Evolutionary conservation across 2,888 invertebrate genomes (phyloP).

Genomic region (Xylocampa areola): DNA sequence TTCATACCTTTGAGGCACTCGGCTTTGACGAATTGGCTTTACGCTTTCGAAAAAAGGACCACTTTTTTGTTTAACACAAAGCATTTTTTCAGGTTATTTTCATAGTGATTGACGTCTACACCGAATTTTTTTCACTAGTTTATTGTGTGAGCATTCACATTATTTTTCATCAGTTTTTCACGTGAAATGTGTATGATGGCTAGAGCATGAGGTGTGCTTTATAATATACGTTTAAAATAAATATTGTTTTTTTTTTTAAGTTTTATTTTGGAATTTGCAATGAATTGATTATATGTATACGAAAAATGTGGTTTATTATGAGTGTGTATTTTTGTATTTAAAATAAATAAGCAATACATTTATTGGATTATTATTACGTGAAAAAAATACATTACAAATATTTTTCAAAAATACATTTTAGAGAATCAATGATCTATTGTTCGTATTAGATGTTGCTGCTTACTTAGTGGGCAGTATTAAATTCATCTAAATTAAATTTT

Average conservation of each 20-base stretch:
- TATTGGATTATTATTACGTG: no score
- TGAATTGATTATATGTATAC: background rate
- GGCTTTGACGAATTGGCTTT: conserved; percentile 55
- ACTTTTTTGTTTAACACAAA: conserved; percentile 46
- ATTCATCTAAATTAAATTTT: no score
- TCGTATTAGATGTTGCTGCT: no score
- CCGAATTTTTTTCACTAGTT: conserved; percentile 43
- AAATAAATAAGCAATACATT: no score
- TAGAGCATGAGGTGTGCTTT: background rate
- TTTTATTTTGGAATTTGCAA: background rate
- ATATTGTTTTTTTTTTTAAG: background rate
- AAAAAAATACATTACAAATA: no score
- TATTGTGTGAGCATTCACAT: conserved; percentile 32
- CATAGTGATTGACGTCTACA: conserved; percentile 55
- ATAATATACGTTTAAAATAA: background rate
- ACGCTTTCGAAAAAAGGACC: conserved; percentile 32
- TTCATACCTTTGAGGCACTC: conserved; percentile 37
- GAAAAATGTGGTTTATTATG: no score
- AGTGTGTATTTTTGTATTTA: no score
- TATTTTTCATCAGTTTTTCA: conserved; percentile 33
- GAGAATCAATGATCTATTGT: no score
- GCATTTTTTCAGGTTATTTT: conserved; percentile 53
- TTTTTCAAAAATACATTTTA: no score
- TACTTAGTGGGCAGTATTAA: no score
- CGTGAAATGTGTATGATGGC: conserved; percentile 2